Evolutionary conservation across 2,113 vertebrate genomes (phyloP).

Genomic region (Drymodes brunneopygia): DNA sequence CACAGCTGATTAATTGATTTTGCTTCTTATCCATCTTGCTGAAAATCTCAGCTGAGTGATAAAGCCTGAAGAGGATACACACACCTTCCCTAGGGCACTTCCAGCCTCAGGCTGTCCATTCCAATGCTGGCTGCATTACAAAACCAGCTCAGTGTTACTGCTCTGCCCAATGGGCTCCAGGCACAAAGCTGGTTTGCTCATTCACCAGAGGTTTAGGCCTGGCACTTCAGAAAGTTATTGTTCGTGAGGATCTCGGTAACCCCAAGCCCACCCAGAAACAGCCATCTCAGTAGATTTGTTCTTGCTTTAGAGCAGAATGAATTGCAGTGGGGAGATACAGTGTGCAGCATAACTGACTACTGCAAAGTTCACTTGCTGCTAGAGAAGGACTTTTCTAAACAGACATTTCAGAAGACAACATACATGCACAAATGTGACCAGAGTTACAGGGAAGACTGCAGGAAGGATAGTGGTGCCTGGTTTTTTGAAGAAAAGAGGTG

Average conservation of each 20-base stretch:
- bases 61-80: background rate
- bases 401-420: background rate
- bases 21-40: background rate
- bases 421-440: background rate
- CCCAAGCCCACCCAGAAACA: background rate
- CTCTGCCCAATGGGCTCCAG: background rate
- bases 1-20: background rate
- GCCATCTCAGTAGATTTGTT: background rate
- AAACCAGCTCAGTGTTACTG: background rate
- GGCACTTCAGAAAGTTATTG: background rate
- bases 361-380: background rate
- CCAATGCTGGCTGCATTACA: background rate
- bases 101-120: background rate
- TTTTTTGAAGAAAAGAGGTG: background rate
- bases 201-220: background rate
- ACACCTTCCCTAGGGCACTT: background rate
- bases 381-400: background rate
- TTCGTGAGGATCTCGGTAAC: background rate
- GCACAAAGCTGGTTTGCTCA: background rate
- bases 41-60: background rate
- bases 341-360: background rate
- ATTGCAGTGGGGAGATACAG: background rate
- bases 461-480: background rate
- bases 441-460: background rate
- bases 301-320: background rate